A percentile compares a stretch with the other conserved stretches of the same genome.
Conservation (phyloP, 2,113 vertebrate genomes). For the Tursiops truncatus region DNA sequence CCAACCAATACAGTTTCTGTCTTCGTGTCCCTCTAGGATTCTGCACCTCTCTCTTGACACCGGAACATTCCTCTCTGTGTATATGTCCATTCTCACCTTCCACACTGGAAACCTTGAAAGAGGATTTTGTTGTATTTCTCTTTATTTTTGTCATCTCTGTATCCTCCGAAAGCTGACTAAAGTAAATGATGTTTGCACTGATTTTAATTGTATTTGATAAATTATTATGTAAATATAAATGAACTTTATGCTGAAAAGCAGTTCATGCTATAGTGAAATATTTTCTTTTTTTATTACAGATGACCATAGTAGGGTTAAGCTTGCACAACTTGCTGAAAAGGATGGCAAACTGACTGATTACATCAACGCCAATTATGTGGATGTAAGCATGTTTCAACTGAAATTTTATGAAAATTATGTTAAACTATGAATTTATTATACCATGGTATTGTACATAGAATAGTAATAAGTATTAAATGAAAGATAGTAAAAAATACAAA, state of each 20-base stretch:
- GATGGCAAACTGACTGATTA: slow-evolving; percentile 93
- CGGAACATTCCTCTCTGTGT: neutral
- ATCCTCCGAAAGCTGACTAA: neutral
- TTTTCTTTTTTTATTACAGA: slow-evolving; percentile 85
- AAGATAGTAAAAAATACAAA: neutral
- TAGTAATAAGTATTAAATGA: neutral
- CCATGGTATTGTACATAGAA: neutral
- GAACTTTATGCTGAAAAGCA: neutral
- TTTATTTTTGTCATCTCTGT: neutral
- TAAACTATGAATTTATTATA: neutral
- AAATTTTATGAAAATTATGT: neutral
- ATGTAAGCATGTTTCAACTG: slow-evolving; percentile 87
- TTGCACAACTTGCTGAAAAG: slow-evolving; percentile 88
- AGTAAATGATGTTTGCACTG: neutral
- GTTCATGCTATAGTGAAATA: neutral
- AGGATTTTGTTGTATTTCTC: neutral
- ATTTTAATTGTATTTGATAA: neutral
- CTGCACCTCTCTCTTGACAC: neutral
- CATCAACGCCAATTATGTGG: slow-evolving; percentile 97
- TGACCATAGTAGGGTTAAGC: slow-evolving; percentile 95
- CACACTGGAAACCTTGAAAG: neutral
- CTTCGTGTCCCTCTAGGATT: neutral
- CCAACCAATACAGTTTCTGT: neutral
- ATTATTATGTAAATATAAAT: neutral
- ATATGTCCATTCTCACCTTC: neutral